phyloP scores from a whole-genome alignment of 2,113 vertebrate genomes.

The Crotalus helleri region DNA sequence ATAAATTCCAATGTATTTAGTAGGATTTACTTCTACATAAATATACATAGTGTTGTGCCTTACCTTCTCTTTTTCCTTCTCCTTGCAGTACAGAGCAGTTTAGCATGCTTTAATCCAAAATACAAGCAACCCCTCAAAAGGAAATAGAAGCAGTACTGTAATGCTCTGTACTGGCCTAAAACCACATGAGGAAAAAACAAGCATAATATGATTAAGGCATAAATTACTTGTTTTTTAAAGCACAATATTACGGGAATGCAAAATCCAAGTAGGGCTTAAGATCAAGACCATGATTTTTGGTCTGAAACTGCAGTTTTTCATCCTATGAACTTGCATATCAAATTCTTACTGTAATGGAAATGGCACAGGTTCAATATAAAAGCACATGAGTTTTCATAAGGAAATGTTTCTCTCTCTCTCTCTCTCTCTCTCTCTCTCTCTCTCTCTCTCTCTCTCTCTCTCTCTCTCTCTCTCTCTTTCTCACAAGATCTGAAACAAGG shows the following conservation, averaged over 20 bases:
- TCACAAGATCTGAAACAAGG: neutral
- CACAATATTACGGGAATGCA: neutral
- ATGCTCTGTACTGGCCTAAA: neutral
- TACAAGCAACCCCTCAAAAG: neutral
- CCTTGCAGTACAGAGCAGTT: neutral
- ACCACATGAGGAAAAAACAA: neutral
- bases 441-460: too few relatives aligned
- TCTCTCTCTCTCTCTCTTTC: neutral
- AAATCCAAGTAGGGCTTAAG: neutral
- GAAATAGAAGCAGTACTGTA: neutral
- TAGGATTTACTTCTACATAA: neutral
- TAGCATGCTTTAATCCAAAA: neutral
- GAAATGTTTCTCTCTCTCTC: neutral
- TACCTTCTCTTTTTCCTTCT: neutral
- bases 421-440: too few relatives aligned
- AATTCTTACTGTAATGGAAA: neutral
- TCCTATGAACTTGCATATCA: neutral
- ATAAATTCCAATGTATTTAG: neutral
- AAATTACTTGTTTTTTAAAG: neutral
- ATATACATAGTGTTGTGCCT: neutral
- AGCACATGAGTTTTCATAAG: neutral
- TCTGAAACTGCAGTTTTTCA: slow-evolving; percentile 8
- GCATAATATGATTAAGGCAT: neutral
- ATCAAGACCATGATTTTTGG: slow-evolving; percentile 19
- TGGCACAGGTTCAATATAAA: neutral